Conservation (phyloP, 2,888 invertebrate species). For the Cataglyphis albicans region DNA sequence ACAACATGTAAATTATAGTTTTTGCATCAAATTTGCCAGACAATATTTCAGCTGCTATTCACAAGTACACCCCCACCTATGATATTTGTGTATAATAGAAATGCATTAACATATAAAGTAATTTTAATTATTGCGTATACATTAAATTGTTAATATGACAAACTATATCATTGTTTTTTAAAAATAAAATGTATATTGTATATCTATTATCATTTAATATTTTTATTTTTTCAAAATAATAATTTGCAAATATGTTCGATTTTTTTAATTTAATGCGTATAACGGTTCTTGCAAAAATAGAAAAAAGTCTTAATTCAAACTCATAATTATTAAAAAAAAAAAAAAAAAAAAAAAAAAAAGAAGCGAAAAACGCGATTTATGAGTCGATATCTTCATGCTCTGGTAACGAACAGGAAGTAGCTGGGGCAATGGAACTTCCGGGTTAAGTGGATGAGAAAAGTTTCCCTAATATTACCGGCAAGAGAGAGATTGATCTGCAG, state of each 20-base stretch:
- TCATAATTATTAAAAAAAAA: slow-evolving; percentile 18
- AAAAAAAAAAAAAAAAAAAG: slow-evolving; percentile 3
- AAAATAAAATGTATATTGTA: neutral
- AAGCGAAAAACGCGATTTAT: slow-evolving; percentile 54
- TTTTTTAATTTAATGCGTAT: neutral
- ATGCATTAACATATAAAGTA: slow-evolving; percentile 32
- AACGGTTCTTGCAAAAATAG: neutral
- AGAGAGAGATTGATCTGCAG: slow-evolving; percentile 65
- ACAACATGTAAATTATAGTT: slow-evolving; percentile 35
- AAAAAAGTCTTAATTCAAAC: slow-evolving; percentile 11
- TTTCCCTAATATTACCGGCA: slow-evolving; percentile 68
- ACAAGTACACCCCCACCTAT: neutral
- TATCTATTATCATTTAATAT: neutral
- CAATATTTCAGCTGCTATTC: slow-evolving; percentile 17
- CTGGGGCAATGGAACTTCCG: slow-evolving; percentile 65
- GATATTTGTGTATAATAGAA: slow-evolving; percentile 25
- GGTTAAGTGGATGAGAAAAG: slow-evolving; percentile 76
- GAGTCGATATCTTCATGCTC: slow-evolving; percentile 64
- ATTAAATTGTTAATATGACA: slow-evolving; percentile 7
- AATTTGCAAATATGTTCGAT: neutral
- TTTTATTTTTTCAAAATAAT: neutral
- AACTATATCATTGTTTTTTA: neutral
- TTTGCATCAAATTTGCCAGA: slow-evolving; percentile 19
- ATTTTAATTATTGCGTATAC: slow-evolving; percentile 26
- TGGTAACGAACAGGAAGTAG: slow-evolving; percentile 62